phyloP scores from a whole-genome alignment of 2,113 vertebrate genomes.

The Chaenocephalus aceratus region DNA sequence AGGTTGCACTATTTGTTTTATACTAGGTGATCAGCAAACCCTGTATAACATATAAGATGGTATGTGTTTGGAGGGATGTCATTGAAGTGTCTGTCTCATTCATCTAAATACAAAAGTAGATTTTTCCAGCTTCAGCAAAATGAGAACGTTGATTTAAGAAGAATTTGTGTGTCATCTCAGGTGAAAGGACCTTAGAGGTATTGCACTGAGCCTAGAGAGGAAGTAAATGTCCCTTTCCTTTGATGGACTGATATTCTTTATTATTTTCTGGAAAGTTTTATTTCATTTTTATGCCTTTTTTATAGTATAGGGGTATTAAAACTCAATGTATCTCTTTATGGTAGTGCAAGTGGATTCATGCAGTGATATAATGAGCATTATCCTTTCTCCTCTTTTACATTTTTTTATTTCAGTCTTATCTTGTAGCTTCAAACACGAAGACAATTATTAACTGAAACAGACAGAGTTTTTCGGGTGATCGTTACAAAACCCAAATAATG shows the following conservation, averaged over 20 bases:
- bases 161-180: constrained; percentile 26
- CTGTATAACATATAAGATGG: background rate
- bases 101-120: background rate
- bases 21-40: background rate
- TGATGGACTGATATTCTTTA: constrained; percentile 2
- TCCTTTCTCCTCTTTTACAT: background rate
- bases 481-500: constrained; percentile 35
- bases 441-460: constrained; percentile 21
- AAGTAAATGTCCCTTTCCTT: constrained; percentile 8
- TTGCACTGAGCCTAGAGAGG: constrained; percentile 9
- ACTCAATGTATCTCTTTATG: background rate
- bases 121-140: background rate
- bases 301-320: constrained; percentile 21
- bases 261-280: background rate
- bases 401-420: background rate
- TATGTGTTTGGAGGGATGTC: background rate
- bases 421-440: constrained; percentile 10
- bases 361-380: background rate
- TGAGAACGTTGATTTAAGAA: background rate
- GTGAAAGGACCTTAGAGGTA: background rate
- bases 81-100: background rate
- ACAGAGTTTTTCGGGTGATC: background rate
- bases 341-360: background rate
- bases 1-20: background rate
- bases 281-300: constrained; percentile 12